Percentiles rank a stretch among this genome's conserved stretches.
phyloP scores from a whole-genome alignment of 2,888 invertebrate genomes.

The Seira sanloemensis region DNA sequence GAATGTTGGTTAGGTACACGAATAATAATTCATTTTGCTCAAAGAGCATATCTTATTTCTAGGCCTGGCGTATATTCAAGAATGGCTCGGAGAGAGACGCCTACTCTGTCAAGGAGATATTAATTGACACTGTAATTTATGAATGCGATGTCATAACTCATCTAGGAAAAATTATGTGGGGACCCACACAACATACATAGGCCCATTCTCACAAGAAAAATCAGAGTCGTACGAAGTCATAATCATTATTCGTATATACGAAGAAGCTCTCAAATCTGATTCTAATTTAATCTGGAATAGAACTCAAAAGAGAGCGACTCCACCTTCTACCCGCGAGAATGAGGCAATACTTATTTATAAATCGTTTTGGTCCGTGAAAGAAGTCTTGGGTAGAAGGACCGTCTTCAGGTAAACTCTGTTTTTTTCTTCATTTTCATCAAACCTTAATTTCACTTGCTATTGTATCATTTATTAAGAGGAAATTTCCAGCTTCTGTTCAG shows the following conservation, averaged over 20 bases:
- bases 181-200: neutral
- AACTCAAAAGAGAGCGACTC: neutral
- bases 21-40: neutral
- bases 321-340: neutral
- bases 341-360: neutral
- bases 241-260: too few relatives aligned
- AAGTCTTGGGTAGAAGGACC: neutral
- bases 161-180: neutral
- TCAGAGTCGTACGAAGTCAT: neutral
- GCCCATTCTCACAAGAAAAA: neutral
- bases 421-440: too few relatives aligned
- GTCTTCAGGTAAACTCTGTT: too few relatives aligned
- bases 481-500: conserved; percentile 9
- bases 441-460: neutral
- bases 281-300: neutral
- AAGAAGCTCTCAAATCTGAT: too few relatives aligned
- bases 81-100: neutral
- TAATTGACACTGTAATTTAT: conserved; percentile 39
- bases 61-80: neutral
- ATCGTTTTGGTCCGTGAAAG: neutral
- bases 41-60: neutral
- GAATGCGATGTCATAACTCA: neutral
- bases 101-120: conserved; percentile 7
- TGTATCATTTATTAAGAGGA: neutral
- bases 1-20: neutral